Evolutionary conservation across 2,888 invertebrate genomes (phyloP).

Genomic region (Eudasyphora cyanicolor): DNA sequence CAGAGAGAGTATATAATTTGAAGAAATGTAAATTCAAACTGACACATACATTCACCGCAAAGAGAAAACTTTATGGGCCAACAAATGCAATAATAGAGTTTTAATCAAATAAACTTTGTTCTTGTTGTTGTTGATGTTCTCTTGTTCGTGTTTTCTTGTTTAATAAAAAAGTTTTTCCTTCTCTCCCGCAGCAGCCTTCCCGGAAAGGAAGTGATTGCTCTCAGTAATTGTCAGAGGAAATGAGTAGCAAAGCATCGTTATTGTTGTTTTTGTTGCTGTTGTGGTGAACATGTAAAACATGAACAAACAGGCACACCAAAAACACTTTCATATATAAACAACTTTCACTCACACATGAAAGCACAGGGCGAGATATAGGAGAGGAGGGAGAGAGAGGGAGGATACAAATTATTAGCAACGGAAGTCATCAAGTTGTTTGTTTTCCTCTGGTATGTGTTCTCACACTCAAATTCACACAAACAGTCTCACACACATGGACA

Average conservation of each 20-base stretch:
- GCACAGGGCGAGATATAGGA: background rate
- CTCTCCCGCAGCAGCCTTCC: background rate
- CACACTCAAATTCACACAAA: background rate
- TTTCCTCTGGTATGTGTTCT: background rate
- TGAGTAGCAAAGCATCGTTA: background rate
- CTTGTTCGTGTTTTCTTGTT: background rate
- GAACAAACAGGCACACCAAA: background rate
- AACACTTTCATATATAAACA: background rate
- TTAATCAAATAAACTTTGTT: constrained; percentile 11
- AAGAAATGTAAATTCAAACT: background rate
- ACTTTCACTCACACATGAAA: background rate
- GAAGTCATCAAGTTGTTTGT: constrained; percentile 5
- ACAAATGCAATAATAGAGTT: constrained; percentile 15
- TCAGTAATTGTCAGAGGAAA: constrained; percentile 6
- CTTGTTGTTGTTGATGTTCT: background rate
- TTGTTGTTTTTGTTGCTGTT: background rate
- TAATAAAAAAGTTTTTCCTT: background rate
- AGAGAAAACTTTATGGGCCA: constrained; percentile 6
- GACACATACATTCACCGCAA: background rate
- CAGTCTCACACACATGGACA: background rate
- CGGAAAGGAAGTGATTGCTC: background rate
- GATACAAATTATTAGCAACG: constrained; percentile 1
- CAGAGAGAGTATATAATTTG: background rate
- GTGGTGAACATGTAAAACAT: background rate
- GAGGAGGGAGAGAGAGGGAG: background rate